phyloP scores from a whole-genome alignment of 2,797 vertebrate genomes.

The Pyrocephalus nanus region DNA sequence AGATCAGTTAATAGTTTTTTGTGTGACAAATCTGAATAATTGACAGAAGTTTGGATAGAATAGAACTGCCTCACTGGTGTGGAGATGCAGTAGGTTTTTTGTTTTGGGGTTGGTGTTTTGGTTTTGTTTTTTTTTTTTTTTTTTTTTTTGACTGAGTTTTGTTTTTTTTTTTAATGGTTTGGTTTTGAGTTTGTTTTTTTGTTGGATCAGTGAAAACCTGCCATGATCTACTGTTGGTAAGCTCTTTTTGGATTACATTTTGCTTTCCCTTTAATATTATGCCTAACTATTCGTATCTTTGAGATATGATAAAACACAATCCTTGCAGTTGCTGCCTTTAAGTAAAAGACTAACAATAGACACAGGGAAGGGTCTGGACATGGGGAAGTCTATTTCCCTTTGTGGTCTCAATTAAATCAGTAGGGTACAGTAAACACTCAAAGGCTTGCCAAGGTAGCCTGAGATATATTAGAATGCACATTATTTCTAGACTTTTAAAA shows the following conservation, averaged over 20 bases:
- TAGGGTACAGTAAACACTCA: fast-evolving
- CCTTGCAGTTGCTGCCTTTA: background rate
- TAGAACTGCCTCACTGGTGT: background rate
- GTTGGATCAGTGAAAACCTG: background rate
- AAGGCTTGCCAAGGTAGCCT: background rate
- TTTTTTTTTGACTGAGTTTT: fast-evolving
- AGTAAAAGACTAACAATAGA: background rate
- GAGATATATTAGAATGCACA: background rate
- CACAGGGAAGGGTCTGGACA: background rate
- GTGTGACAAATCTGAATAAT: background rate
- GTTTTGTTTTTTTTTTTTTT: background rate
- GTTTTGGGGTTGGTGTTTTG: fast-evolving
- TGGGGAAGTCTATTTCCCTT: background rate
- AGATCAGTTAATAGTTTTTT: background rate
- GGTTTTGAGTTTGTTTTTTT: background rate
- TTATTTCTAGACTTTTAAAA: background rate
- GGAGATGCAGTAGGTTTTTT: background rate
- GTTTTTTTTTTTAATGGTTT: background rate
- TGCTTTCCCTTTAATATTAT: background rate
- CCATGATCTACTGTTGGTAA: background rate
- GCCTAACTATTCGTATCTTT: background rate
- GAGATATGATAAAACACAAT: background rate
- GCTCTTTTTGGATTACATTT: background rate
- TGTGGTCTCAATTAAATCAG: background rate
- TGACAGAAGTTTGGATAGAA: background rate